These are phyloP conservation scores for Drosophila kepulauana DNA, from an alignment of 1,140 invertebrate genomes.

Conservation along the genomic window DNA sequence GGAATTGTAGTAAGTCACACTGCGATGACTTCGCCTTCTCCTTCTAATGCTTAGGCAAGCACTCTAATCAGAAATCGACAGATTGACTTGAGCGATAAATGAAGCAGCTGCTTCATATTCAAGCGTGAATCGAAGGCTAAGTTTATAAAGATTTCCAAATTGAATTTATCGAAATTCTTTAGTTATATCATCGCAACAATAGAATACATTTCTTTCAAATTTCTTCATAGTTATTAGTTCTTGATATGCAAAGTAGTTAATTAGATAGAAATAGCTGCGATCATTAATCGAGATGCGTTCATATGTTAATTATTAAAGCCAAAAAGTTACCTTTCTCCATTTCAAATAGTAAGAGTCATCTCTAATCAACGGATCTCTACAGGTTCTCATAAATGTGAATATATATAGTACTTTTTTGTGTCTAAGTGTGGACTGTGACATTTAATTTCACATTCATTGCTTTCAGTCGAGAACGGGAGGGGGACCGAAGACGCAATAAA, in stretches of 20 bases:
- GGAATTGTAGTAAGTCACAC: slow-evolving; percentile 20
- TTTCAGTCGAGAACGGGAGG: background rate
- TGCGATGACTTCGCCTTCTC: background rate
- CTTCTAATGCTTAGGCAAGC: slow-evolving; percentile 9
- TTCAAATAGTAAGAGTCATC: background rate
- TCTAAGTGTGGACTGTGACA: slow-evolving; percentile 4
- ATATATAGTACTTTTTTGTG: background rate
- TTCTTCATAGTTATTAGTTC: background rate
- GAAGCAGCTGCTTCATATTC: background rate
- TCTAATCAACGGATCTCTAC: slow-evolving; percentile 4
- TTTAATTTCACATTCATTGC: slow-evolving; percentile 13
- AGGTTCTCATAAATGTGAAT: slow-evolving; percentile 5
- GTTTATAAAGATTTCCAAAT: background rate
- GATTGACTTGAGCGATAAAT: background rate
- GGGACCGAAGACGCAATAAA: background rate
- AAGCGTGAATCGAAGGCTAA: background rate
- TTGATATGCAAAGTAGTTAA: background rate
- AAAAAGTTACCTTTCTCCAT: slow-evolving; percentile 13
- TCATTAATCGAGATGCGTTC: background rate
- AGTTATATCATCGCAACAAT: background rate
- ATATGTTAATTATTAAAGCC: background rate
- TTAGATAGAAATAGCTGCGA: background rate
- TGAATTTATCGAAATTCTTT: background rate
- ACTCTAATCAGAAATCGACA: background rate
- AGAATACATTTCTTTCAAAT: background rate